Evolutionary conservation across 2,797 vertebrate genomes (phyloP).

Genomic region (Onychomys leucogaster): DNA sequence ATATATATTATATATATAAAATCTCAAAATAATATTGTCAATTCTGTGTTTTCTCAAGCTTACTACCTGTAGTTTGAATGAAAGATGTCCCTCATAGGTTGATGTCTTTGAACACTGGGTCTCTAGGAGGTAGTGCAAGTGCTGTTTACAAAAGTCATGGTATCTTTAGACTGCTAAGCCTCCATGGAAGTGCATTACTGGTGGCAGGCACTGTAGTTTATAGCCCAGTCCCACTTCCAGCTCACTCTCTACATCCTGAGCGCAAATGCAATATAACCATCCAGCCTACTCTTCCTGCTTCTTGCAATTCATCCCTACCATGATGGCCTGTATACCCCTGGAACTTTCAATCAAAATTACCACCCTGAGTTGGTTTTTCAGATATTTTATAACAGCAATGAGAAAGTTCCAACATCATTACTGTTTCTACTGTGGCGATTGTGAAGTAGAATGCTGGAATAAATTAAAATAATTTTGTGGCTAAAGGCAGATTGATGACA

Average conservation of each 20-base stretch:
- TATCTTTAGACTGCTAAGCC: background rate
- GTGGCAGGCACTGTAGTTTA: background rate
- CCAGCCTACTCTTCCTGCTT: background rate
- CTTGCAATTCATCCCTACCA: background rate
- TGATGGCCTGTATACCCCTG: too few relatives aligned
- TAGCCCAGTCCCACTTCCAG: background rate
- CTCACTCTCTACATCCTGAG: background rate
- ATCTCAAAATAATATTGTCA: background rate
- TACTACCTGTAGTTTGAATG: background rate
- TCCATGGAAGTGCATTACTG: background rate
- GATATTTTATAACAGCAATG: background rate
- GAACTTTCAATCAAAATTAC: background rate
- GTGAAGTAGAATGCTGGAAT: background rate
- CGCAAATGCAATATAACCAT: background rate
- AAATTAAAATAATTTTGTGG: background rate
- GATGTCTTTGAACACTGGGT: background rate
- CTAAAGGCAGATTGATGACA: background rate
- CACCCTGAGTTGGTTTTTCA: background rate
- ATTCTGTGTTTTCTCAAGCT: background rate
- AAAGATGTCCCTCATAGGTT: background rate
- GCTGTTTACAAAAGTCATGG: background rate
- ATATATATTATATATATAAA: background rate
- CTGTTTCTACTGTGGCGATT: background rate
- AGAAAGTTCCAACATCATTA: background rate
- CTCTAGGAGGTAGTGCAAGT: too few relatives aligned